Percentiles rank a stretch among this genome's conserved stretches.
These are phyloP conservation scores for Acropternis orthonyx DNA, from an alignment of 2,797 vertebrate genomes.

Conservation along the genomic window DNA sequence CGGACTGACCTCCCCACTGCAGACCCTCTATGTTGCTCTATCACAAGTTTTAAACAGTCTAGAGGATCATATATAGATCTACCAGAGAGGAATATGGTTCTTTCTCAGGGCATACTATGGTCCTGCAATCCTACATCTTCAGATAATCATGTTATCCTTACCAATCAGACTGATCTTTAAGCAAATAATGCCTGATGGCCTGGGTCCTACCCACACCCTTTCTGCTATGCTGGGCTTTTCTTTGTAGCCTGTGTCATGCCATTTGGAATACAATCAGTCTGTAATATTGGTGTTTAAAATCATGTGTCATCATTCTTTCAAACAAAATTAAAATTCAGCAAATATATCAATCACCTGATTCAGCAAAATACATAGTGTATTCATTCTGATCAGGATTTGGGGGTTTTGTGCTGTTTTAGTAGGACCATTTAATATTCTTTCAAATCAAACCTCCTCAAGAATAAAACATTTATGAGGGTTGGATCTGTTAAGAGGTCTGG, in stretches of 20 bases:
- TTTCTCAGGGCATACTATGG: neutral
- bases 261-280: neutral
- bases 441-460: neutral
- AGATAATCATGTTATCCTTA: neutral
- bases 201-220: neutral
- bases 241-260: neutral
- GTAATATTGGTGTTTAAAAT: neutral
- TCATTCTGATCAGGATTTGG: neutral
- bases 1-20: neutral
- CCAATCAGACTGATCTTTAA: neutral
- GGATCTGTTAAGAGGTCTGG: neutral
- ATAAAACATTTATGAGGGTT: neutral
- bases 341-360: neutral
- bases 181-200: neutral
- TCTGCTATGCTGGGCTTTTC: neutral
- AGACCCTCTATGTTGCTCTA: neutral
- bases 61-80: neutral
- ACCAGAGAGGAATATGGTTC: neutral
- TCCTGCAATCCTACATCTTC: neutral
- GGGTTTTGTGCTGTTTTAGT: neutral
- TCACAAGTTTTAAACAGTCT: neutral
- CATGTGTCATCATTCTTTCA: neutral
- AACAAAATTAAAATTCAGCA: neutral
- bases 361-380: neutral
- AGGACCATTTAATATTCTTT: neutral